Percentiles rank a stretch among this genome's conserved stretches.
These are phyloP conservation scores for Montipora sp. DNA, from an alignment of 64 coral and sea anemone species.

Conservation along the genomic window DNA sequence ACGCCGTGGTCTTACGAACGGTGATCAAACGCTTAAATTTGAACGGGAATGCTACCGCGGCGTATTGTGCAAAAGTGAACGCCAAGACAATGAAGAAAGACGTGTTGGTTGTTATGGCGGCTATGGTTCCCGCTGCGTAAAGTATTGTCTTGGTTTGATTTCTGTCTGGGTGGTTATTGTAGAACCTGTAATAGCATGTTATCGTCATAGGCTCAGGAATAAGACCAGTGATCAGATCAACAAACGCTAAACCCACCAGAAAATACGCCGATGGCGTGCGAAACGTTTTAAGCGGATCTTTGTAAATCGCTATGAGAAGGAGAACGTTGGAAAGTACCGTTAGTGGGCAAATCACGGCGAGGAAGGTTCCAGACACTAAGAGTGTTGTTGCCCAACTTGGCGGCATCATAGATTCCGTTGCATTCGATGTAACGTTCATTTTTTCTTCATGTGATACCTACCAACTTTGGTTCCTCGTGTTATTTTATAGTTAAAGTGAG, in stretches of 20 bases:
- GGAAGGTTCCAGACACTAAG: conserved; percentile 25
- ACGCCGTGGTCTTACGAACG: conserved; percentile 10
- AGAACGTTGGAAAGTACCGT: conserved; percentile 60
- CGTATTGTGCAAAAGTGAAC: conserved; percentile 82
- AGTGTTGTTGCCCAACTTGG: not conserved
- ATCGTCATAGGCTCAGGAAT: conserved; percentile 52
- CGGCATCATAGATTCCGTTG: not conserved
- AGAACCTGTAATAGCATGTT: conserved; percentile 59
- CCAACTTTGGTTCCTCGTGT: too few relatives aligned
- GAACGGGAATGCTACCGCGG: conserved; percentile 67
- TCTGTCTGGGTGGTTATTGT: not conserved
- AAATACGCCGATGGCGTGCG: conserved; percentile 68
- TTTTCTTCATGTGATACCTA: not conserved
- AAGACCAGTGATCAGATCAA: conserved; percentile 66
- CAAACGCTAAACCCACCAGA: conserved; percentile 61
- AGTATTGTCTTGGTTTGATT: not conserved
- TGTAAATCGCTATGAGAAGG: conserved; percentile 67
- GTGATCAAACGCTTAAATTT: conserved; percentile 56
- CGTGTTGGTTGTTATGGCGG: conserved; percentile 36
- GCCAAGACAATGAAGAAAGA: conserved; percentile 81
- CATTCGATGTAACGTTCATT: conserved; percentile 12
- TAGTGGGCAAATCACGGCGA: conserved; percentile 47
- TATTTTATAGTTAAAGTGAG: too few relatives aligned
- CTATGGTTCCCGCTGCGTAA: not conserved
- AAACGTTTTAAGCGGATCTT: conserved; percentile 73